These are phyloP conservation scores for Hyaena hyaena DNA, from an alignment of 2,113 vertebrate genomes.

Conservation along the genomic window DNA sequence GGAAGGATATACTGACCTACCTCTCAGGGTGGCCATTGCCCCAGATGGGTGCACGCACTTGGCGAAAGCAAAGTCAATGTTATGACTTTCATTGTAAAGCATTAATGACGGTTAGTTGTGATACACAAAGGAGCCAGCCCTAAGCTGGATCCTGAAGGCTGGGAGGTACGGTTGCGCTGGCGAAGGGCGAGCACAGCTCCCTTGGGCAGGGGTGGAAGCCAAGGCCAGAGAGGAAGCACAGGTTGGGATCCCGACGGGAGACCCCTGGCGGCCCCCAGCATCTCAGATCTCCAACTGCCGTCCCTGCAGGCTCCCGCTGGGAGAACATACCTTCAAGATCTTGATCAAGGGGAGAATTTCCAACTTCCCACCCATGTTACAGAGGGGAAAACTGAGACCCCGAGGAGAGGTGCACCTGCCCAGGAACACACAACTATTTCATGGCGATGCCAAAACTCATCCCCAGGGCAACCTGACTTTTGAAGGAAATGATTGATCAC, in stretches of 20 bases:
- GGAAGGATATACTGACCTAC: background rate
- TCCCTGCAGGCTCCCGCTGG: background rate
- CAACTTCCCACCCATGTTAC: background rate
- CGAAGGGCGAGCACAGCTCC: background rate
- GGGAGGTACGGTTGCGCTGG: background rate
- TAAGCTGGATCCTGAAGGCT: background rate
- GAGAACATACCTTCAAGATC: rapidly evolving
- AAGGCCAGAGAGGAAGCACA: background rate
- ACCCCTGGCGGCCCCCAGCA: background rate
- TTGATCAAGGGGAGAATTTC: background rate
- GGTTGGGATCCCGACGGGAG: rapidly evolving
- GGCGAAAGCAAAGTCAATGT: background rate
- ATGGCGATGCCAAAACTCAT: background rate
- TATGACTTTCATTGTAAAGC: rapidly evolving
- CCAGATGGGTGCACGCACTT: background rate
- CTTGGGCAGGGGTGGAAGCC: background rate
- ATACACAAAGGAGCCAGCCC: rapidly evolving
- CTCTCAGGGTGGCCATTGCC: background rate
- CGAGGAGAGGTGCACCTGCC: background rate
- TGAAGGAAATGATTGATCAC: rapidly evolving
- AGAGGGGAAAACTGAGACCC: background rate
- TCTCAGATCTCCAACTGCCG: rapidly evolving
- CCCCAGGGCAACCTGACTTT: rapidly evolving
- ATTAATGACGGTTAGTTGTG: rapidly evolving
- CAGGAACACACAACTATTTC: background rate